phyloP scores from a whole-genome alignment of 2,888 invertebrate genomes.

The Andrena bicolor region DNA sequence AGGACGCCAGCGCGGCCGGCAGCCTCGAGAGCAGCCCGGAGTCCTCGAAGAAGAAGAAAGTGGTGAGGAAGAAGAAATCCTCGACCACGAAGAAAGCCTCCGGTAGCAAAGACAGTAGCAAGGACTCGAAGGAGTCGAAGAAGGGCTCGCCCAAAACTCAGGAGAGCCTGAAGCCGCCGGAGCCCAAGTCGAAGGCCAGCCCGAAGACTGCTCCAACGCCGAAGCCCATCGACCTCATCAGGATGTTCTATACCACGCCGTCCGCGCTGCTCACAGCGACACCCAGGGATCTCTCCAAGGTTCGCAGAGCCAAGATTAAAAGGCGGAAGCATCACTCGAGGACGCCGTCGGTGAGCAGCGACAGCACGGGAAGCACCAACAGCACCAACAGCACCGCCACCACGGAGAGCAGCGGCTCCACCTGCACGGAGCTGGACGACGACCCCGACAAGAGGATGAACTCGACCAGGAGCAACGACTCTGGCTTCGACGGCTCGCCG shows the following conservation, averaged over 20 bases:
- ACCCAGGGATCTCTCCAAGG: constrained; percentile 82
- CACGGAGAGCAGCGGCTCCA: constrained; percentile 79
- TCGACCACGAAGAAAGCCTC: constrained; percentile 71
- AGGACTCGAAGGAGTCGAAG: constrained; percentile 58
- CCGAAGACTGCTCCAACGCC: constrained; percentile 77
- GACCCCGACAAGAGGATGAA: constrained; percentile 87
- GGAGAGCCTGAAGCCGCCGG: constrained; percentile 66
- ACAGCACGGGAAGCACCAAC: constrained; percentile 82
- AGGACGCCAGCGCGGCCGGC: constrained; percentile 50
- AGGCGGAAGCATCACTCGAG: constrained; percentile 79
- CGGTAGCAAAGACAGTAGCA: constrained; percentile 21
- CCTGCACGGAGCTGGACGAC: constrained; percentile 85
- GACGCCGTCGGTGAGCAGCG: constrained; percentile 80
- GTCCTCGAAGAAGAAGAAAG: constrained; percentile 79
- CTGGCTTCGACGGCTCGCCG: constrained; percentile 90
- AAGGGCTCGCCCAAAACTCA: constrained; percentile 50
- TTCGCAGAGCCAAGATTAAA: constrained; percentile 81
- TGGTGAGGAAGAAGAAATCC: constrained; percentile 77
- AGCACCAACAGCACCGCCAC: constrained; percentile 78
- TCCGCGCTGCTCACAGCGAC: constrained; percentile 82
- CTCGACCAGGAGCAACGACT: constrained; percentile 93
- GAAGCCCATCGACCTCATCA: constrained; percentile 80
- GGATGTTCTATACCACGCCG: constrained; percentile 83
- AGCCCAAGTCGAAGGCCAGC: constrained; percentile 64
- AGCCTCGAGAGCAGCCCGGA: constrained; percentile 71